Percentiles rank a stretch among this genome's conserved stretches.
Evolutionary conservation across 2,888 invertebrate species (phyloP).

Genomic region (Orchesella flavescens): DNA sequence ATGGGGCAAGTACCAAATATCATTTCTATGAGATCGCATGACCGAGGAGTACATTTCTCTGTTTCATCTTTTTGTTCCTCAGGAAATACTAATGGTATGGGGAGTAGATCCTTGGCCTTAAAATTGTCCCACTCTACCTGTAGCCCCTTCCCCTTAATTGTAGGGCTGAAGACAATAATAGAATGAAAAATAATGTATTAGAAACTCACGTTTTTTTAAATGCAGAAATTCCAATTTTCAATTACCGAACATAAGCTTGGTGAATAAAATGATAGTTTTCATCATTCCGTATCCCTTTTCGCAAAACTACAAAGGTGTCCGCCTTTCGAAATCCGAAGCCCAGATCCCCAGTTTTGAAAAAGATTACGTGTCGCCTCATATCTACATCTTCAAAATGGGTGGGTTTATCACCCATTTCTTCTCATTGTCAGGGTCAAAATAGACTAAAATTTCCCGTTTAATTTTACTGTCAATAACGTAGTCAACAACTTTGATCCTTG

Average conservation of each 20-base stretch:
- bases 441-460: slow-evolving; percentile 5
- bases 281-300: slow-evolving; percentile 29
- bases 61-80: slow-evolving; percentile 5
- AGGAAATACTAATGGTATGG: slow-evolving; percentile 20
- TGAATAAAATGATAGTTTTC: slow-evolving; percentile 46
- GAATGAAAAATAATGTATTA: no score
- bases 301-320: slow-evolving; percentile 47
- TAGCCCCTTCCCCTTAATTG: background rate
- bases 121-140: slow-evolving; percentile 42
- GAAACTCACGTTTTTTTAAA: no score
- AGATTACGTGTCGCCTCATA: slow-evolving; percentile 36
- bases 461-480: slow-evolving; percentile 4
- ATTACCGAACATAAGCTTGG: slow-evolving; percentile 55
- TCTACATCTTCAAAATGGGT: slow-evolving; percentile 49
- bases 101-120: slow-evolving; percentile 29
- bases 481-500: slow-evolving; percentile 30
- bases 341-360: slow-evolving; percentile 50
- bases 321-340: slow-evolving; percentile 54
- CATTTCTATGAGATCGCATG: slow-evolving; percentile 48
- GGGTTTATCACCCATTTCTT: slow-evolving; percentile 44
- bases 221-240: no score
- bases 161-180: background rate
- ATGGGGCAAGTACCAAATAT: slow-evolving; percentile 59
- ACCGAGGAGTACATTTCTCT: slow-evolving; percentile 24
- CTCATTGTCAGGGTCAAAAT: slow-evolving; percentile 31